Conservation (phyloP, 2,797 vertebrate species). For the Oreortyx pictus region DNA sequence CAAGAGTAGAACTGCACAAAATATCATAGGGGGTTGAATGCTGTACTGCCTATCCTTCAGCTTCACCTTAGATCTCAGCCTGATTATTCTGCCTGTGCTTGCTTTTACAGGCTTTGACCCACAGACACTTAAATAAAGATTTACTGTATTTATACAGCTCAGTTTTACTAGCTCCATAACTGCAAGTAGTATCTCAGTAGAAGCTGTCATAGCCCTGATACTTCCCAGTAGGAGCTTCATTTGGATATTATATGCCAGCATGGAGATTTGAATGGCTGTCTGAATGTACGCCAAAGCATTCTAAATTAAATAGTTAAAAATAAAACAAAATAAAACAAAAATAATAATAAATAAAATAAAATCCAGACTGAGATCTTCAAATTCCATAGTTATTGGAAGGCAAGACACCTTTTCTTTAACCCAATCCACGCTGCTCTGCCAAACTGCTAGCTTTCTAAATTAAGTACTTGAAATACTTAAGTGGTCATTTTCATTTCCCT, state of each 20-base stretch:
- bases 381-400: neutral
- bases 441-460: neutral
- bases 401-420: neutral
- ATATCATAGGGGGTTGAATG: accelerated
- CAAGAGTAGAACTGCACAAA: neutral
- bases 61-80: neutral
- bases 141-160: neutral
- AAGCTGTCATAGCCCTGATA: neutral
- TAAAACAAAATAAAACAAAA: neutral
- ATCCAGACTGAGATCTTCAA: neutral
- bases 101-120: neutral
- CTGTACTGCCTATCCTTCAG: neutral
- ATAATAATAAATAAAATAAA: neutral
- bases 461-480: neutral
- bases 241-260: neutral
- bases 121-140: conserved; percentile 15
- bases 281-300: neutral
- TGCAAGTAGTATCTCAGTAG: neutral
- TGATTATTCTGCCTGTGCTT: neutral
- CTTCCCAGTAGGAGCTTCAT: neutral
- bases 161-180: neutral
- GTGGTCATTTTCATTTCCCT: neutral
- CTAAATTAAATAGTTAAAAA: conserved; percentile 1
- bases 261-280: neutral
- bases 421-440: neutral